Percentiles rank a stretch among this genome's conserved stretches.
phyloP scores from a whole-genome alignment of 2,888 invertebrate species.

The Alloplasta piceator region DNA sequence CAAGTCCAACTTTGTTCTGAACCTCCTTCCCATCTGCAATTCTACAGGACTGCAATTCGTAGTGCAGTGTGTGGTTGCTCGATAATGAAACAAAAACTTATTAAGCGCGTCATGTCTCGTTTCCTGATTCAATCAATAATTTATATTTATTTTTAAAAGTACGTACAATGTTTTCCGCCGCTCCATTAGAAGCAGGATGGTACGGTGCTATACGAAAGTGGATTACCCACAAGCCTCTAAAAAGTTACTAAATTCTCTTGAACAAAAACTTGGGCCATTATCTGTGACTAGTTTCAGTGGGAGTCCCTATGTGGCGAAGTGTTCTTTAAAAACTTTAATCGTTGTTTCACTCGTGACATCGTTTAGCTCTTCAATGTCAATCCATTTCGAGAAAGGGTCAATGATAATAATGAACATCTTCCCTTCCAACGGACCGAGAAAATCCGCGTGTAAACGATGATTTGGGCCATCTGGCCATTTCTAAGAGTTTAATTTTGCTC shows the following conservation, averaged over 20 bases:
- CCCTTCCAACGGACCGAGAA: constrained; percentile 61
- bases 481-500: constrained; percentile 61
- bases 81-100: no score
- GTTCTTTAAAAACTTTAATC: constrained; percentile 47
- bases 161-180: no score
- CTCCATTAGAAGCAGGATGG: no score
- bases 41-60: no score
- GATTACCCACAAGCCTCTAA: no score
- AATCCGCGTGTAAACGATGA: constrained; percentile 63
- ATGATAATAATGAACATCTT: constrained; percentile 39
- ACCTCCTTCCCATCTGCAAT: no score
- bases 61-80: no score
- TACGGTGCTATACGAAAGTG: no score
- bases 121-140: no score
- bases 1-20: no score
- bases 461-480: constrained; percentile 65
- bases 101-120: no score
- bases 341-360: constrained; percentile 54
- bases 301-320: constrained; percentile 52
- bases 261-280: constrained; percentile 51
- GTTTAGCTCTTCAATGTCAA: constrained; percentile 57
- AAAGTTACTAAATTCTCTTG: constrained; percentile 49
- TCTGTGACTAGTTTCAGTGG: constrained; percentile 44
- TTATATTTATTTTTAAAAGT: no score
- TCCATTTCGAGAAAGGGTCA: constrained; percentile 68